Base-by-base conservation (phyloP, 2,888 invertebrate genomes). In the Pterostichus niger region DNA sequence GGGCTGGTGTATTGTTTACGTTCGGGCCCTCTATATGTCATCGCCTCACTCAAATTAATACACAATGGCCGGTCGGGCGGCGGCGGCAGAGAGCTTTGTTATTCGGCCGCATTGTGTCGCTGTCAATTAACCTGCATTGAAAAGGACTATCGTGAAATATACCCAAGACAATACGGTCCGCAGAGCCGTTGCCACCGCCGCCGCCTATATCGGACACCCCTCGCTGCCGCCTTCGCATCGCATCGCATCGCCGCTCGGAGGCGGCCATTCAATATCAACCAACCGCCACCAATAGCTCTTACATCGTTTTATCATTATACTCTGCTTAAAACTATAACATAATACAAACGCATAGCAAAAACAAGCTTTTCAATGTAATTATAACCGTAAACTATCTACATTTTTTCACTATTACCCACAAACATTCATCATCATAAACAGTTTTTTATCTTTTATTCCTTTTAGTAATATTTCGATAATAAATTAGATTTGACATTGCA, bases 81-180 rank as follows among this genome's bases (percentile, higher is more conserved):
- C 87, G 87, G 54, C 71, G 83, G 71, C 87, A 49, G 82, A 82
- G 82, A 75, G 88, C 89, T 88, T 89, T 89, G 89, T 89, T 89
- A 88, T 89, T 88, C 87, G 88, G 86, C 87, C 86, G 88, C 88
- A 88, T 89, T 89, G 88, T 89, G 88, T 89, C 88, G 86, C 87
- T 88, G 88, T 89, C 89, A 89, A 89, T 89, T 89, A 89, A 89
- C 88, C 88, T 89, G 88, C 88, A 89, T 88, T 88, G 88, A 89
- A 83, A 83, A 88, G 87, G 88, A 88, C 87, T 88, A 88, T 89
- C 87, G 88, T 88, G 87, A 89, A 89, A 88, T 88, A 89, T 88
- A 83, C 83, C 88, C 88, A 88, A 89, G 89, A 89, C 87, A 88
- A 88, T 88, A 85, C 87, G 84, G 85, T 85, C 86, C 81, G 81